A percentile compares a stretch with the other conserved stretches of the same genome.
phyloP scores from a whole-genome alignment of 2,888 invertebrate species.

The Lepidochitona cinerea region DNA sequence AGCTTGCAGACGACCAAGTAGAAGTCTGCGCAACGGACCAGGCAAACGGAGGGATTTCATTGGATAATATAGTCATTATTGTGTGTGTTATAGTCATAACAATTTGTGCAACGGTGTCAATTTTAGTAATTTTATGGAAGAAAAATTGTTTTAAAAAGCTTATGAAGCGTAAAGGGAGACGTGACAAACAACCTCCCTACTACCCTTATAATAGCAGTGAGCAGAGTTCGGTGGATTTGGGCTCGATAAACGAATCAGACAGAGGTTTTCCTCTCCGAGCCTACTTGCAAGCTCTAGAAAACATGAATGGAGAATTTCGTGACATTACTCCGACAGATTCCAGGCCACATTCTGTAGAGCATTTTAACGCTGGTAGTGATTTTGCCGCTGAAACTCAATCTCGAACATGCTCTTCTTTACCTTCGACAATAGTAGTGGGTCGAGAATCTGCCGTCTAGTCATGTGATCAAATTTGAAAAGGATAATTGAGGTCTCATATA shows the following conservation, averaged over 20 bases:
- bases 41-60: background rate
- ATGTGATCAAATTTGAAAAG: too few species aligned
- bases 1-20: conserved; percentile 33
- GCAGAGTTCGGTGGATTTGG: conserved; percentile 32
- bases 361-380: background rate
- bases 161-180: background rate
- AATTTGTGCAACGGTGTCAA: conserved; percentile 34
- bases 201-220: background rate
- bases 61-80: background rate
- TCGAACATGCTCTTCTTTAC: conserved; percentile 1
- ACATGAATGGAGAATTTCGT: background rate
- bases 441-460: conserved; percentile 28
- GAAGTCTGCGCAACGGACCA: conserved; percentile 22
- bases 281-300: conserved; percentile 54
- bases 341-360: conserved; percentile 6
- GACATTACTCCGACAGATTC: conserved; percentile 16
- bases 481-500: too few species aligned
- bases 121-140: conserved; percentile 33
- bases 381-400: background rate
- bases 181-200: background rate
- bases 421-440: conserved; percentile 21
- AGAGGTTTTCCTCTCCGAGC: conserved; percentile 59
- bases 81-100: conserved; percentile 15
- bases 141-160: background rate
- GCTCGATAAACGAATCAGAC: conserved; percentile 57